Percentiles rank a stretch among this genome's conserved stretches.
phyloP scores from a whole-genome alignment of 2,888 invertebrate species.

The Spodoptera exigua region DNA sequence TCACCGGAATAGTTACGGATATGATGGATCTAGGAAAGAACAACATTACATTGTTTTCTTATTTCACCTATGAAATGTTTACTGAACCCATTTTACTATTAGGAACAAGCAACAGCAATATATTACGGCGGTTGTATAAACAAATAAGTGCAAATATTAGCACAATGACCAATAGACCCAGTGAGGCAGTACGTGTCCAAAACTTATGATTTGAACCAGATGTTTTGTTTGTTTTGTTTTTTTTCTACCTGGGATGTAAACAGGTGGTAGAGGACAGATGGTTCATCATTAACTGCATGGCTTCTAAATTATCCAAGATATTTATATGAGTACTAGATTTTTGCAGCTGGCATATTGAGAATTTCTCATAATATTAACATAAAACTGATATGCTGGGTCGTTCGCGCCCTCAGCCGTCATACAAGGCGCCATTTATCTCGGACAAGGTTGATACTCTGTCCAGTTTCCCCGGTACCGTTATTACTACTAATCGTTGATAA shows the following conservation, averaged over 20 bases:
- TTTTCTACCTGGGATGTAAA: constrained; percentile 14
- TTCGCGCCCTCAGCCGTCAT: constrained; percentile 59
- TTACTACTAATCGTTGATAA: constrained; percentile 65
- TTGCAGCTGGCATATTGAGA: constrained; percentile 27
- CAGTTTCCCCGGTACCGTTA: constrained; percentile 64
- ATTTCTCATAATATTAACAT: constrained; percentile 62
- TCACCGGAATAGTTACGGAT: constrained; percentile 32
- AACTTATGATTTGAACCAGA: constrained; percentile 43
- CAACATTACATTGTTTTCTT: constrained; percentile 36
- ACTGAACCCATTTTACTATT: constrained; percentile 38
- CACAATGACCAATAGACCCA: constrained; percentile 39
- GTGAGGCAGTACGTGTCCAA: constrained; percentile 19
- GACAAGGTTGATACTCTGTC: constrained; percentile 61
- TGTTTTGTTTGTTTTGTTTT: too few species aligned
- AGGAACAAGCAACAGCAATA: constrained; percentile 35
- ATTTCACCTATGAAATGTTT: constrained; percentile 43
- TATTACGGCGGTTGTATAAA: constrained; percentile 34
- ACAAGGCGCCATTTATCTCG: constrained; percentile 65
- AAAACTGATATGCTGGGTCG: constrained; percentile 58
- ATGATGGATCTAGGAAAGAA: constrained; percentile 41
- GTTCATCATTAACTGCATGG: constrained; percentile 5
- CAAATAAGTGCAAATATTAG: constrained; percentile 34
- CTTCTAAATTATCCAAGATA: constrained; percentile 9
- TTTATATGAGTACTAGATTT: constrained; percentile 10
- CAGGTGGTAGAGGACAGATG: constrained; percentile 31